These are phyloP conservation scores for Tachystola acroxantha DNA, from an alignment of 2,888 invertebrate genomes.

Conservation along the genomic window DNA sequence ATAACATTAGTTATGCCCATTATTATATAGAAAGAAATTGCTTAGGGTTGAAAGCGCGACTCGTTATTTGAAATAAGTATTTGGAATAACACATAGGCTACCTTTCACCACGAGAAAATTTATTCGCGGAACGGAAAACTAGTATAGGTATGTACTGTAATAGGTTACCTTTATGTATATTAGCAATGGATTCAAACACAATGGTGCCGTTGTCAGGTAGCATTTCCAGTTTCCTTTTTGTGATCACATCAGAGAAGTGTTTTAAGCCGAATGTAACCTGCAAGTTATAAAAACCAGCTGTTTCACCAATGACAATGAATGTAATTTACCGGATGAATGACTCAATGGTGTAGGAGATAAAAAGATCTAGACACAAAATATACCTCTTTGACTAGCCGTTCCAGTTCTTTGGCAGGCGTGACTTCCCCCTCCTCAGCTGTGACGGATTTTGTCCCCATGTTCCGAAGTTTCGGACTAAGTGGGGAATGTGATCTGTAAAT, in stretches of 20 bases:
- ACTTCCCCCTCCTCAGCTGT: conserved; percentile 79
- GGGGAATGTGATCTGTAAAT: conserved; percentile 79
- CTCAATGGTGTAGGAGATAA: conserved; percentile 6
- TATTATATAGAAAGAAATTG: too few relatives aligned
- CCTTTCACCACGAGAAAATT: too few relatives aligned
- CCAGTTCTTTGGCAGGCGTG: conserved; percentile 84
- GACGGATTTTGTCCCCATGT: conserved; percentile 67
- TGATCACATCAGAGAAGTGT: conserved; percentile 95
- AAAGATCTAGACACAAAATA: conserved; percentile 17
- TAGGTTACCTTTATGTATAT: conserved; percentile 89
- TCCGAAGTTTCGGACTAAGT: conserved; percentile 79
- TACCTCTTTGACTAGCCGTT: conserved; percentile 85
- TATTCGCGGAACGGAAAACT: too few relatives aligned
- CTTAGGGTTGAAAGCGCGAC: too few relatives aligned
- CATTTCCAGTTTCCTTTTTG: conserved; percentile 94
- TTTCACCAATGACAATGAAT: conserved; percentile 15
- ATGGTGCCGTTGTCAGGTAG: conserved; percentile 96
- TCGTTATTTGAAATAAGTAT: too few relatives aligned
- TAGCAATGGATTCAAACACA: conserved; percentile 94
- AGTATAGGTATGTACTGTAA: too few relatives aligned
- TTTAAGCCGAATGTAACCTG: conserved; percentile 80
- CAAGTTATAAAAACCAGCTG: conserved; percentile 20
- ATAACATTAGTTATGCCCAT: too few relatives aligned
- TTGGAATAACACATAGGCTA: too few relatives aligned
- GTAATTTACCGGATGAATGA: conserved; percentile 21